A percentile compares a stretch with the other conserved stretches of the same genome.
phyloP scores from a whole-genome alignment of 2,797 vertebrate species.

The Pantherophis vulpinus region DNA sequence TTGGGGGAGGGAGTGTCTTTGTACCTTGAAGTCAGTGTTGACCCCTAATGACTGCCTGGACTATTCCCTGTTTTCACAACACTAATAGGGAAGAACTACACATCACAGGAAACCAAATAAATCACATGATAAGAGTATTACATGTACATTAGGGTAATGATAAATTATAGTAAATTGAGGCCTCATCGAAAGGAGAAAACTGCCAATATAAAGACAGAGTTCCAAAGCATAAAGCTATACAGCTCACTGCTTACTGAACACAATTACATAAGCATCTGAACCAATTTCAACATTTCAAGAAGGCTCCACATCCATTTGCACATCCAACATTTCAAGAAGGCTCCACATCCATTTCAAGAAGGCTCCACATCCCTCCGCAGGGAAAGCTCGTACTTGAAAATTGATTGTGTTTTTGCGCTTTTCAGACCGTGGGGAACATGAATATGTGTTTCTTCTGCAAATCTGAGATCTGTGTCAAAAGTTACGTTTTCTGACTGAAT shows the following conservation, averaged over 20 bases:
- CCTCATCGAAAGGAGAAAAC: not conserved
- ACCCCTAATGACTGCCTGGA: not conserved
- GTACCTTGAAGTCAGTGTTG: not conserved
- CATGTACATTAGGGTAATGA: not conserved
- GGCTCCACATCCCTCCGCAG: too few relatives aligned
- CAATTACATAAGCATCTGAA: not conserved
- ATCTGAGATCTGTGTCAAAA: too few relatives aligned
- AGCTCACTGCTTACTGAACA: not conserved
- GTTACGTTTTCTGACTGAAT: too few relatives aligned
- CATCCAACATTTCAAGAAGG: too few relatives aligned
- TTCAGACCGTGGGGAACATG: too few relatives aligned
- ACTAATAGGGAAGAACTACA: not conserved
- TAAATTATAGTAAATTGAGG: not conserved
- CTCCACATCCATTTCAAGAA: too few relatives aligned
- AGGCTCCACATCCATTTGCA: too few relatives aligned
- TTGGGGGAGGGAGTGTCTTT: not conserved
- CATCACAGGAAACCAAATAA: not conserved
- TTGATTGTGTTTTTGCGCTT: too few relatives aligned
- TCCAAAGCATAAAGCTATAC: not conserved
- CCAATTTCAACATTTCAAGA: too few relatives aligned
- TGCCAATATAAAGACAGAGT: not conserved
- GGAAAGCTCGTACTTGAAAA: too few relatives aligned
- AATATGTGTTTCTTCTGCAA: too few relatives aligned
- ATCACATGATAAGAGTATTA: not conserved
- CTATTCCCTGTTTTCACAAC: not conserved